Base-by-base conservation (phyloP, 2,113 vertebrate species). In the Bos javanicus region DNA sequence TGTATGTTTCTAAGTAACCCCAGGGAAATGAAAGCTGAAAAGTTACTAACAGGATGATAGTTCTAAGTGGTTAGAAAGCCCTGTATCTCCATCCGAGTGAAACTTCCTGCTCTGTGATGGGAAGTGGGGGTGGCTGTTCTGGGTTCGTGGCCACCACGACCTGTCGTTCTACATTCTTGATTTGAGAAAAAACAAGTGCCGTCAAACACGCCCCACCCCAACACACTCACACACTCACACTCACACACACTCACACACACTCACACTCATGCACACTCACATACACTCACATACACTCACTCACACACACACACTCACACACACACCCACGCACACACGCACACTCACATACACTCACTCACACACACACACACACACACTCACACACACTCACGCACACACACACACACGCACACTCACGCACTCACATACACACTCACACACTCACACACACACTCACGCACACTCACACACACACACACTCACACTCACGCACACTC, bases 401-500 rank as follows among this genome's bases (percentile, higher is more conserved):
- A 0, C 50, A 3, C 54, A 7, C 60, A 16, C 60, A 21, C 19
- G 3, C 28, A 15, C 30, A 28, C 30, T 8, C 28, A 16, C 4
- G 39, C 39, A 39, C 39, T 14, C 59, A 62, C 54, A 9, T 17
- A 23, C n/a, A n/a, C n/a, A n/a, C n/a, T n/a, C 56, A 57, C 6
- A 4, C 39, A 39, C 39, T 4, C 39, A 2, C 7, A 19, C 16
- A 2, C 7, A 16, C 17, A 67, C 1, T 5, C 50, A 16, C 39
- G 4, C 39, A 39, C 39, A 39, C 4, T 39, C 39, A 39, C 39
- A 39, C 4, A 39, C 7, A 16, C 25, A 12, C 2, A 59, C 57
- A 26, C 57, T 13, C 11, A 13, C 11, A 1, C 15, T 3, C 3
- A 3, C 60, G 3, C 12, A 14, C 21, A 64, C 3, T 0, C 50